phyloP scores from a whole-genome alignment of 2,888 invertebrate species.

The Serrognathus titanus region DNA sequence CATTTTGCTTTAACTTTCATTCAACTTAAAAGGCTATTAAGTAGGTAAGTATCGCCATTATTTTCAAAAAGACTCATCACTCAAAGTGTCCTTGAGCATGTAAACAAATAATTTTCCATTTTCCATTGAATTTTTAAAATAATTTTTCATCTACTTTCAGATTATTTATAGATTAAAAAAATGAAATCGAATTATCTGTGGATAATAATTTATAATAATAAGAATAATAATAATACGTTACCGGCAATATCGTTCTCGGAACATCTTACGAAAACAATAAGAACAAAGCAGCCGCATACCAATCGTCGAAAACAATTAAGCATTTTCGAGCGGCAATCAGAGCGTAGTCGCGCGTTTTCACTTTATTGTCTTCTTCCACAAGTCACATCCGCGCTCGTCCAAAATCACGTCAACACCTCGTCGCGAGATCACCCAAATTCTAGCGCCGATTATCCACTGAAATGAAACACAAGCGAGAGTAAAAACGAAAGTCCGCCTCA shows the following conservation, averaged over 20 bases:
- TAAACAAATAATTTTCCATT: too few relatives aligned
- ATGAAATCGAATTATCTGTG: not conserved
- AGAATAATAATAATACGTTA: constrained; percentile 21
- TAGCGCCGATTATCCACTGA: constrained; percentile 11
- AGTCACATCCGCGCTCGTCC: not conserved
- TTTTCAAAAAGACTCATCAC: too few relatives aligned
- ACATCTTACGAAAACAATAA: constrained; percentile 35
- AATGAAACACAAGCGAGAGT: constrained; percentile 37
- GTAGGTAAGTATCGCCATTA: too few relatives aligned
- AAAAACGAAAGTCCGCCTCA: constrained; percentile 38
- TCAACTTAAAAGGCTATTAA: too few relatives aligned
- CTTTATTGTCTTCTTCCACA: constrained; percentile 23
- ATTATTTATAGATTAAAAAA: too few relatives aligned
- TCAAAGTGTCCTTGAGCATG: too few relatives aligned
- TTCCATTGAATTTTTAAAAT: too few relatives aligned
- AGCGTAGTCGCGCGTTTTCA: constrained; percentile 36
- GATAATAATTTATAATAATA: not conserved
- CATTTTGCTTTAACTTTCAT: too few relatives aligned
- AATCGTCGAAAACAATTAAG: constrained; percentile 41
- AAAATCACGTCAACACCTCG: not conserved
- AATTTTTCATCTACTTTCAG: too few relatives aligned
- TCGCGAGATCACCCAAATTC: not conserved
- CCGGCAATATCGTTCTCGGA: constrained; percentile 46
- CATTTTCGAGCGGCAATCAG: constrained; percentile 42
- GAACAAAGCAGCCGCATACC: constrained; percentile 37